These are phyloP conservation scores for Triplophysa dalaica DNA, from an alignment of 2,113 vertebrate genomes.

Conservation along the genomic window DNA sequence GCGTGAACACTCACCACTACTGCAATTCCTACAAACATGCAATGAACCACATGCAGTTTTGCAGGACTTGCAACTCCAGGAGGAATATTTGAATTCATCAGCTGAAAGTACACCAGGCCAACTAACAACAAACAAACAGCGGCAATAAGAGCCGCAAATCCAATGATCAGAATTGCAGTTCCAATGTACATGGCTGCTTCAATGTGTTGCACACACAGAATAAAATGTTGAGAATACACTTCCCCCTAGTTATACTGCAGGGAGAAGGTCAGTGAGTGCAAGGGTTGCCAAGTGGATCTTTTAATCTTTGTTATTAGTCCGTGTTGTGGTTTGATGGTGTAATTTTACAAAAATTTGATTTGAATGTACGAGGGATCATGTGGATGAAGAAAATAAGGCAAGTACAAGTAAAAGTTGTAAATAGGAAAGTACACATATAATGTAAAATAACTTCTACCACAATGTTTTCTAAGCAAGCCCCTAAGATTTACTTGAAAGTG, in stretches of 20 bases:
- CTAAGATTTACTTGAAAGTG: too few species aligned
- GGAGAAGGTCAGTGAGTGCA: not conserved
- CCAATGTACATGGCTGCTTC: conserved; percentile 70
- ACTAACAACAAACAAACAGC: conserved; percentile 74
- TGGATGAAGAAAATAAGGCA: too few species aligned
- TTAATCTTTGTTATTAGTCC: not conserved
- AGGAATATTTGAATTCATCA: conserved; percentile 80
- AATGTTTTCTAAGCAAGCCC: too few species aligned
- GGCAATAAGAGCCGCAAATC: conserved; percentile 69
- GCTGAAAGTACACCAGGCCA: conserved; percentile 75
- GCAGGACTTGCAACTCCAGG: conserved; percentile 67
- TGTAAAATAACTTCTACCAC: too few species aligned
- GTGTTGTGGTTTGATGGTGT: not conserved
- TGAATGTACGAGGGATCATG: too few species aligned
- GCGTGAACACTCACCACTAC: conserved; percentile 74
- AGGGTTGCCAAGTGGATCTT: not conserved
- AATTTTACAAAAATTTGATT: too few species aligned
- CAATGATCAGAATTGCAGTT: conserved; percentile 68
- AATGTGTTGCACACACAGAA: conserved; percentile 33
- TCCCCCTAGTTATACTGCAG: not conserved
- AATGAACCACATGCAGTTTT: conserved; percentile 73
- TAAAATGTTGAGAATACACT: not conserved
- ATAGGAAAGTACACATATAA: too few species aligned
- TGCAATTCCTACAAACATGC: conserved; percentile 67
- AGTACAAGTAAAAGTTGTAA: too few species aligned